Conservation (phyloP, 2,113 vertebrate species). For the Callopanchax toddi region DNA sequence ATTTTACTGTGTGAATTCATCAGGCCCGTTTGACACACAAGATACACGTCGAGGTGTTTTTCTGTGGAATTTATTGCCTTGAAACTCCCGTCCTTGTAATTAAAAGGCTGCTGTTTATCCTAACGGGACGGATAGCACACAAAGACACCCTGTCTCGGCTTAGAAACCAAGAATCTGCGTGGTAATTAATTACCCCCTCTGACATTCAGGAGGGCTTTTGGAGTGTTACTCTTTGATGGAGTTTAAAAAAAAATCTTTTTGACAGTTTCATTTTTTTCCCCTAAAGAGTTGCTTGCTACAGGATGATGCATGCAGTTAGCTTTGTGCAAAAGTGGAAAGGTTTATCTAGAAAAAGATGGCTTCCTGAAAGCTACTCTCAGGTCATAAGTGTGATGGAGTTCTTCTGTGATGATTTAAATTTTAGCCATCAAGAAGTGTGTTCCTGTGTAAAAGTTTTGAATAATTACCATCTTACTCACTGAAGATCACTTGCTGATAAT, state of each 20-base stretch:
- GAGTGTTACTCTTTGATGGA: conserved; percentile 20
- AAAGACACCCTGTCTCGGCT: conserved; percentile 44
- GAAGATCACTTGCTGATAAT: too few relatives aligned
- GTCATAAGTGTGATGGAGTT: too few relatives aligned
- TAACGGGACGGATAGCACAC: conserved; percentile 9
- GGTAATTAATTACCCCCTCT: conserved; percentile 47
- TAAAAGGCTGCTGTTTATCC: conserved; percentile 56
- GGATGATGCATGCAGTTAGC: not conserved
- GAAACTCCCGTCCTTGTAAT: conserved; percentile 48
- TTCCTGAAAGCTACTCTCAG: not conserved
- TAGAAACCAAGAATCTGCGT: conserved; percentile 25
- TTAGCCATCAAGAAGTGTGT: not conserved
- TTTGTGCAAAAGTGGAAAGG: not conserved
- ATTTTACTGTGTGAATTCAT: conserved; percentile 6
- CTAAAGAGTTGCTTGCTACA: not conserved
- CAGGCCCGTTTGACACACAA: not conserved
- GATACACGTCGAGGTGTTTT: conserved; percentile 18
- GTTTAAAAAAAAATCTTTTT: conserved; percentile 1
- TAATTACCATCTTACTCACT: not conserved
- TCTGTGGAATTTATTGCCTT: conserved; percentile 29
- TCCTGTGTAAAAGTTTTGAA: not conserved
- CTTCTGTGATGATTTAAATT: not conserved
- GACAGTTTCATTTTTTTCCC: not conserved
- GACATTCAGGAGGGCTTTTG: conserved; percentile 36
- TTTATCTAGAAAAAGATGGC: not conserved